These are phyloP conservation scores for Uloborus plumipes DNA, from an alignment of 2,888 invertebrate species.

Conservation along the genomic window DNA sequence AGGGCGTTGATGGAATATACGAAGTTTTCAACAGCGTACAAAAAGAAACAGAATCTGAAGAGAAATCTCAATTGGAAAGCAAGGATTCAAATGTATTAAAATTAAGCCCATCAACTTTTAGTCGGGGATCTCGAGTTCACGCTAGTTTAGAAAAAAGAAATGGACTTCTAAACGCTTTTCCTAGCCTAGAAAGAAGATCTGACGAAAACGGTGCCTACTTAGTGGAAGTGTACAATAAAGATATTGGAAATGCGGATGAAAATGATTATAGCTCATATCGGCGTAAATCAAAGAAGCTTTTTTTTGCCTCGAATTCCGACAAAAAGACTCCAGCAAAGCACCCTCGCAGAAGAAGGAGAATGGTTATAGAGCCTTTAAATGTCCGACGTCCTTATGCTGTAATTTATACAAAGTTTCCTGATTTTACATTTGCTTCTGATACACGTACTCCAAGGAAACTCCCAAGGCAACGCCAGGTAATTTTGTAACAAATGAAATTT, in stretches of 20 bases:
- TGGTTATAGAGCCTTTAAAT: conserved; percentile 2
- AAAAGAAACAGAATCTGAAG: conserved; percentile 29
- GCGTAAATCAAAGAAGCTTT: conserved; percentile 41
- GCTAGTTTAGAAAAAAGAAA: conserved; percentile 15
- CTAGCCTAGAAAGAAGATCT: not conserved
- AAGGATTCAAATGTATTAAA: not conserved
- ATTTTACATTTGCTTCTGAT: conserved; percentile 7
- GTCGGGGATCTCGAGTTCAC: conserved; percentile 35
- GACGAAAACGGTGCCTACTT: conserved; percentile 73
- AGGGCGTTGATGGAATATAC: conserved; percentile 17
- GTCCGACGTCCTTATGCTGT: conserved; percentile 37
- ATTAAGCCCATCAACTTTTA: conserved; percentile 37
- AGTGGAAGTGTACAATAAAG: conserved; percentile 41
- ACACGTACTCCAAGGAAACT: not conserved
- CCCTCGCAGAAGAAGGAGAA: conserved; percentile 34
- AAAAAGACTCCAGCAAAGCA: conserved; percentile 33
- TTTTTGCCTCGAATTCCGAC: conserved; percentile 1
- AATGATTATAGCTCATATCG: conserved; percentile 33
- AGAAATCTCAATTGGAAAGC: not conserved
- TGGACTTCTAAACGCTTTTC: conserved; percentile 1
- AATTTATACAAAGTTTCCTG: conserved; percentile 51
- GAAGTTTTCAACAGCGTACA: conserved; percentile 47
- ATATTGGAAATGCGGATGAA: not conserved
- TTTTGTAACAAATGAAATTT: not conserved
- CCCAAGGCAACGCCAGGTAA: conserved; percentile 15